Evolutionary conservation across 2,797 vertebrate genomes (phyloP).

Genomic region (Pachyuromys duprasi): DNA sequence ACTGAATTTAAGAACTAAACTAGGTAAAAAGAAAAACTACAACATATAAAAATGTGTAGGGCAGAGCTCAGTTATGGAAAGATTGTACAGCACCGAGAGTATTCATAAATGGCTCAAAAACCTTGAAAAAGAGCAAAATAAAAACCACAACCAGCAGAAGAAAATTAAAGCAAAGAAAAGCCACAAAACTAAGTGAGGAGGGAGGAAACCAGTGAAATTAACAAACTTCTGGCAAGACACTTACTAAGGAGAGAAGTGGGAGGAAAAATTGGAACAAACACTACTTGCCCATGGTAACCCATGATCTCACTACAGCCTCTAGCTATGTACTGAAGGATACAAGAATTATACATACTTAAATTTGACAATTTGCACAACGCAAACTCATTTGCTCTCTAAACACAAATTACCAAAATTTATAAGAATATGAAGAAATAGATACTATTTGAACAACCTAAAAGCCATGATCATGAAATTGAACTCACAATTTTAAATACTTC

Average conservation of each 20-base stretch:
- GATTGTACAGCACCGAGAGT: neutral
- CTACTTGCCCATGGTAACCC: neutral
- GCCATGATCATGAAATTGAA: neutral
- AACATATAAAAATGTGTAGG: neutral
- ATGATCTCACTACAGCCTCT: neutral
- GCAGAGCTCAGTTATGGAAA: neutral
- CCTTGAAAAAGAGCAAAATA: neutral
- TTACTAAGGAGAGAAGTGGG: neutral
- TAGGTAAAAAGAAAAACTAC: slow-evolving; percentile 24
- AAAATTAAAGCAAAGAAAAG: neutral
- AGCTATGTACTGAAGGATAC: neutral
- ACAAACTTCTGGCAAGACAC: slow-evolving; percentile 9
- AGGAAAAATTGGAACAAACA: neutral
- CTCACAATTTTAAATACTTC: neutral
- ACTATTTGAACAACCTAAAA: neutral
- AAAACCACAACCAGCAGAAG: neutral
- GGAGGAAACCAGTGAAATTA: slow-evolving; percentile 15
- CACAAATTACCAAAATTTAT: slow-evolving; percentile 17
- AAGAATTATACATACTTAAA: slow-evolving; percentile 17
- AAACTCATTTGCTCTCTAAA: neutral
- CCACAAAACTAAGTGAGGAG: neutral
- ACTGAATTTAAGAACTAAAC: neutral
- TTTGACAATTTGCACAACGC: slow-evolving; percentile 2
- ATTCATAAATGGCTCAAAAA: neutral
- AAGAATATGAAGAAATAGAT: neutral